Evolutionary conservation across 2,888 invertebrate species (phyloP), one percentile per base, ranked within the genome.

Genomic region (Sipunculus nudus): DNA sequence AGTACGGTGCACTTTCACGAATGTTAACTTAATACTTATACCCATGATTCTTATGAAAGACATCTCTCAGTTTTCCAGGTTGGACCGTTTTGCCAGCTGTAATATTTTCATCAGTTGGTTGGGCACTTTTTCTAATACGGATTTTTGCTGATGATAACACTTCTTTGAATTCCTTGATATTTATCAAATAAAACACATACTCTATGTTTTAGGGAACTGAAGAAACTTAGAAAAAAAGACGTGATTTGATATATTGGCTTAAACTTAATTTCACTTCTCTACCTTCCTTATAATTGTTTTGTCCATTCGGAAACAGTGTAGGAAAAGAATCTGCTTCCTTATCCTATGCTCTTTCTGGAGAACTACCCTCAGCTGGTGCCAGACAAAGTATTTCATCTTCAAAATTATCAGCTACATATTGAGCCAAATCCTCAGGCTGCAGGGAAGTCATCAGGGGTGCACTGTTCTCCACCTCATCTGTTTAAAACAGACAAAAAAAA

Each of bases 131-230:
- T 31, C 57, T 26, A 38, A 61, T 19, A 25, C 57, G 57, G 40
- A 61, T 61, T 10, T 52, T 50, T 10, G 58, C 45, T 26, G 19
- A 45, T 29, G 52, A 57, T 16, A 32, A 13, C 28, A 52, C 19
- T 38, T 58, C 45, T 21, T 57, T 35, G 1, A 59, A 23, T 55
- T 66, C 63, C 21, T 55, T 35, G 29, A 61, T 19, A 38, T 59
- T 61, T 39, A 61, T 56, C n/a, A n/a, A n/a, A n/a, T 25, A 65
- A 40, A 67, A 67, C 5, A 67, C 62, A 35, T 60, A 63, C 25
- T 55, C 53, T 29, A 55, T 59, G 25, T 62, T 53, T 40, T 39
- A 52, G 6, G 62, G 43, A 59, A 65, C 59, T 23, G 62, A 39
- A 28, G 13, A 19, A 35, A 63, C 65, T 26, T 21, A 43, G 19